Percentiles rank a stretch among this genome's conserved stretches.
These are phyloP conservation scores for Cordilura impudica DNA, from an alignment of 2,888 invertebrate genomes.

Conservation along the genomic window DNA sequence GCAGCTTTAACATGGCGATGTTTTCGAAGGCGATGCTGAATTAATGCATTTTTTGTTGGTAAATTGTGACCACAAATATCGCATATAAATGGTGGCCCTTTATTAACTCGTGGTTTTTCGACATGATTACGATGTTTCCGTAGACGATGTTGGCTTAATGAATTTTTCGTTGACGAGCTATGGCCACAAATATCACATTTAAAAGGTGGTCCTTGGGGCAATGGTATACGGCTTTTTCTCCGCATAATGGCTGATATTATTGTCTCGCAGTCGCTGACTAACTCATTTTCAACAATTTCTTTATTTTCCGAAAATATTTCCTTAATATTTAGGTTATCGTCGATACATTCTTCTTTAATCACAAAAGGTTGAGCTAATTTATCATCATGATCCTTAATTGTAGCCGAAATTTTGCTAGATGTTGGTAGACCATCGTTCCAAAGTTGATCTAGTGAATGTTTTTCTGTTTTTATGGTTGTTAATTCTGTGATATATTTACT, in stretches of 20 bases:
- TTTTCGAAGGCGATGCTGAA: conserved; percentile 56
- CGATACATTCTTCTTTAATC: background rate
- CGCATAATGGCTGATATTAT: too few species aligned
- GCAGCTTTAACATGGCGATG: too few species aligned
- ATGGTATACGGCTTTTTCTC: background rate
- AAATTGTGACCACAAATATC: conserved; percentile 58
- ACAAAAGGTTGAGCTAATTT: background rate
- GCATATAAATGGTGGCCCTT: conserved; percentile 49
- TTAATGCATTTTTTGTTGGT: conserved; percentile 49
- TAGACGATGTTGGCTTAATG: background rate
- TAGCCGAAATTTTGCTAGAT: background rate
- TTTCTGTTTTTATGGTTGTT: too few species aligned
- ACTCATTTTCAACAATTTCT: background rate
- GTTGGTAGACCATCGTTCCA: too few species aligned
- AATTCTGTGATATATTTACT: background rate
- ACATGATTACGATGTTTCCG: background rate
- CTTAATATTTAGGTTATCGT: background rate
- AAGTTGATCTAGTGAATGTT: too few species aligned
- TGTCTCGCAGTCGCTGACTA: background rate
- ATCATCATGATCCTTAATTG: background rate
- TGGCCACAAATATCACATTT: background rate
- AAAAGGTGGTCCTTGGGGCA: background rate
- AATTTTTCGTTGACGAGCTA: background rate
- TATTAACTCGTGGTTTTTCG: background rate
- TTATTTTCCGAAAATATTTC: background rate